Conservation (phyloP, 2,888 invertebrate species). For the Autographa pulchrina region DNA sequence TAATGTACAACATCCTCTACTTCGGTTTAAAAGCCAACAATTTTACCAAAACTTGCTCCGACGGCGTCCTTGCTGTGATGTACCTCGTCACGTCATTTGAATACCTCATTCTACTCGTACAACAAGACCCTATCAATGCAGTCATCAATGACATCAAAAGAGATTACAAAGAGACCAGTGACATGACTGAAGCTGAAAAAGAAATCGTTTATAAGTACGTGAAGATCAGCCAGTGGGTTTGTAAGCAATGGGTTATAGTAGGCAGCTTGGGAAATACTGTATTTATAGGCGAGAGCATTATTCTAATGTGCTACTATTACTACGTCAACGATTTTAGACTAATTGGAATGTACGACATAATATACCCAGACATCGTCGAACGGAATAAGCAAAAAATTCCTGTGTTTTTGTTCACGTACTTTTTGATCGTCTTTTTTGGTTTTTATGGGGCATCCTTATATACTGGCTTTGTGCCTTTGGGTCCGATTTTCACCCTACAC, state of each 20-base stretch:
- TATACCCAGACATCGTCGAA: slow-evolving; percentile 64
- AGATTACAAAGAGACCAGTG: slow-evolving; percentile 60
- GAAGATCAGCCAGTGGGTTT: slow-evolving; percentile 55
- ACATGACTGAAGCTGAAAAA: slow-evolving; percentile 54
- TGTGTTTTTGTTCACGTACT: slow-evolving; percentile 47
- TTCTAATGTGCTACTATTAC: slow-evolving; percentile 54
- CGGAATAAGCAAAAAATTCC: slow-evolving; percentile 52
- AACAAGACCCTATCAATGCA: slow-evolving; percentile 51
- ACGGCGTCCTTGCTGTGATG: slow-evolving; percentile 38
- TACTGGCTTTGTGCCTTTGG: slow-evolving; percentile 68
- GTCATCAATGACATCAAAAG: slow-evolving; percentile 63
- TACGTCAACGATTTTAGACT: slow-evolving; percentile 55
- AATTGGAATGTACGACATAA: slow-evolving; percentile 60
- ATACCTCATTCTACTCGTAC: slow-evolving; percentile 52
- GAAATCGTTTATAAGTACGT: slow-evolving; percentile 58
- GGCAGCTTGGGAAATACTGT: accelerated
- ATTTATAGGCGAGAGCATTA: slow-evolving; percentile 57
- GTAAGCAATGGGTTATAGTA: slow-evolving; percentile 63
- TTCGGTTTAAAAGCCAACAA: slow-evolving; percentile 45
- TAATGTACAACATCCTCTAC: slow-evolving; percentile 50
- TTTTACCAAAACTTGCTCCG: slow-evolving; percentile 54
- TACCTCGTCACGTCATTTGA: slow-evolving; percentile 35
- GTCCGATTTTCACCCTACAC: slow-evolving; percentile 73
- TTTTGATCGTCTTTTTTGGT: slow-evolving; percentile 37
- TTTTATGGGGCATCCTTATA: slow-evolving; percentile 59